Conservation (phyloP, 2,113 vertebrate genomes). For the Scomber japonicus region DNA sequence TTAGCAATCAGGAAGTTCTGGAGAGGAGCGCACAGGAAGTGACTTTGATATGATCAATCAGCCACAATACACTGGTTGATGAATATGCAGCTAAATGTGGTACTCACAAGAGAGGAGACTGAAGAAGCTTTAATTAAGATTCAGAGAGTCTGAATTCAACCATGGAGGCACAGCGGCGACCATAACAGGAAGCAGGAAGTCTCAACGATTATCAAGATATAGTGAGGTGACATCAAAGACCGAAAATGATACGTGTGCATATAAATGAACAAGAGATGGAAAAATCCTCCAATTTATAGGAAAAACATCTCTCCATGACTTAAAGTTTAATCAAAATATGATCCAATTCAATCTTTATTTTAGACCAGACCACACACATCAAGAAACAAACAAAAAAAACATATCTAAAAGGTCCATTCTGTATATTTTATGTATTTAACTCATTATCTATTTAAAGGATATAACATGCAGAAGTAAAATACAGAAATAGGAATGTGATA, state of each 20-base stretch:
- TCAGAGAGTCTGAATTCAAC: constrained; percentile 52
- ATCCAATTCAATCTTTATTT: background rate
- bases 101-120: constrained; percentile 43
- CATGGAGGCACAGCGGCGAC: constrained; percentile 9
- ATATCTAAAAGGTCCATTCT: no score
- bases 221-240: constrained; percentile 20
- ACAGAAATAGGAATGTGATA: no score
- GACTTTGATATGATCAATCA: constrained; percentile 70
- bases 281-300: background rate
- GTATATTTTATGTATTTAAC: background rate
- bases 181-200: constrained; percentile 65
- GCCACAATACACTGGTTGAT: constrained; percentile 48
- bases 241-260: background rate
- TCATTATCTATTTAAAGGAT: no score
- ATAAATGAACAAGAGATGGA: background rate
- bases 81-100: constrained; percentile 69
- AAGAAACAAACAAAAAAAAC: no score
- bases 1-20: constrained; percentile 68
- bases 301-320: background rate
- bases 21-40: constrained; percentile 61
- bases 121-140: constrained; percentile 64
- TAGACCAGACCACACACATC: no score
- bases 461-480: no score
- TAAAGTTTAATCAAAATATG: background rate
- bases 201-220: constrained; percentile 26